Evolutionary conservation across 2,888 invertebrate species (phyloP).

Genomic region (Hypolimnas misippus): DNA sequence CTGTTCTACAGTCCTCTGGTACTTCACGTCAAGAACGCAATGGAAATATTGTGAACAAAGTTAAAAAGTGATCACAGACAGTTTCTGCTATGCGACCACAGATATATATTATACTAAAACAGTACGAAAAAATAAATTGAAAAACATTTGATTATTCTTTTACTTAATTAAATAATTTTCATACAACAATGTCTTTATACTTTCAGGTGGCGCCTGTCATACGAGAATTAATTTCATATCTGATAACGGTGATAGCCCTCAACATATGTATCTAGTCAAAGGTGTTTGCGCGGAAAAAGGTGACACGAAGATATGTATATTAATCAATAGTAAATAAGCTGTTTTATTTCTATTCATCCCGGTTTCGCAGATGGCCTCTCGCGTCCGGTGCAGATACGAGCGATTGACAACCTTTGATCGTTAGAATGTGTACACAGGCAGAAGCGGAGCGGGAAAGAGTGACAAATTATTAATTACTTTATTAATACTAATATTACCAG

Average conservation of each 20-base stretch:
- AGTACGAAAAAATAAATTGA: background rate
- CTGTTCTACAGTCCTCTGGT: no score
- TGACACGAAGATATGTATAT: constrained; percentile 27
- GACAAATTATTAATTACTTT: no score
- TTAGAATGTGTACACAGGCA: constrained; percentile 23
- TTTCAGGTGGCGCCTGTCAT: background rate
- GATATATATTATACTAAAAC: background rate
- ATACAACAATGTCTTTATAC: background rate
- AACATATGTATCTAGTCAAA: constrained; percentile 21
- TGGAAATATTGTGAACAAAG: no score
- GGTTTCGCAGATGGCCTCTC: constrained; percentile 71
- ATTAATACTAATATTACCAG: no score
- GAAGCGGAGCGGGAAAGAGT: constrained; percentile 18
- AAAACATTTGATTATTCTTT: background rate
- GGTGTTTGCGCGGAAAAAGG: constrained; percentile 21
- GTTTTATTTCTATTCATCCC: constrained; percentile 57
- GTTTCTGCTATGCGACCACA: no score
- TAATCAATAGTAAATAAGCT: constrained; percentile 29
- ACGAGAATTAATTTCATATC: constrained; percentile 2
- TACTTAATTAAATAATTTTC: background rate
- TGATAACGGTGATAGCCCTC: constrained; percentile 7
- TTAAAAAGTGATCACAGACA: no score
- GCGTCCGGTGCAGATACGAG: constrained; percentile 67
- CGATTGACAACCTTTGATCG: constrained; percentile 65
- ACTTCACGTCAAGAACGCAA: no score